A percentile compares a stretch with the other conserved stretches of the same genome.
Conservation (phyloP, 2,888 invertebrate species). For the Morinoia aosen region DNA sequence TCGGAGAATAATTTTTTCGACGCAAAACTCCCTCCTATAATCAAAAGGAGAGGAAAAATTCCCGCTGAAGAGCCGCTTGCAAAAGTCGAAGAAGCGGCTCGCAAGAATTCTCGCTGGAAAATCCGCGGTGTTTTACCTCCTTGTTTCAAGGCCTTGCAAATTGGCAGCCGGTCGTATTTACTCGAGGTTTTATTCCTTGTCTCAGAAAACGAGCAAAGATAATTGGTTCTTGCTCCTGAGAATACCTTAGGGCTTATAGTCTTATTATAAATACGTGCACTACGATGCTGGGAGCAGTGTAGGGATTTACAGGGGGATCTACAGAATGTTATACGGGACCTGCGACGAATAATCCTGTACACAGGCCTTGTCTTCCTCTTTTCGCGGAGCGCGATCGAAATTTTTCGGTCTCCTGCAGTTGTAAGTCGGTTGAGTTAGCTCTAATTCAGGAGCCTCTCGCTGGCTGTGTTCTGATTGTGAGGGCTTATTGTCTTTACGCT, state of each 20-base stretch:
- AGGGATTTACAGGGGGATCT: background rate
- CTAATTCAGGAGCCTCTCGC: background rate
- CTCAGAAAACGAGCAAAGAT: constrained; percentile 46
- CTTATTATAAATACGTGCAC: constrained; percentile 26
- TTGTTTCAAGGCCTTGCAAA: constrained; percentile 52
- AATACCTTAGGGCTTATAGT: constrained; percentile 46
- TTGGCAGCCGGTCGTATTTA: constrained; percentile 51
- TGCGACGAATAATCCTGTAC: background rate
- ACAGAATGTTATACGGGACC: background rate
- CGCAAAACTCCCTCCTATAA: constrained; percentile 25
- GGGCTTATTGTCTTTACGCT: constrained; percentile 4
- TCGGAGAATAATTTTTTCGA: background rate
- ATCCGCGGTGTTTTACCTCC: constrained; percentile 42
- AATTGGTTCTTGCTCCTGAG: constrained; percentile 32
- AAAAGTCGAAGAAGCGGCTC: constrained; percentile 24
- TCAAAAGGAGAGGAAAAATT: constrained; percentile 48
- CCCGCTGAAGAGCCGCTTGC: constrained; percentile 25
- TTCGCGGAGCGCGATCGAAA: background rate
- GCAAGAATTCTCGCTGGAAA: constrained; percentile 30
- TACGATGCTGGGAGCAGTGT: background rate
- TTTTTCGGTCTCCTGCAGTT: background rate
- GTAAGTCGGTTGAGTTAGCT: constrained; percentile 3
- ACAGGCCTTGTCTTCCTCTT: background rate
- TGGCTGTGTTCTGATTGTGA: background rate
- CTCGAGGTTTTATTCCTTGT: constrained; percentile 48